These are phyloP conservation scores for Pegea sp. DNA, from an alignment of 23 tunicate species.

Conservation along the genomic window DNA sequence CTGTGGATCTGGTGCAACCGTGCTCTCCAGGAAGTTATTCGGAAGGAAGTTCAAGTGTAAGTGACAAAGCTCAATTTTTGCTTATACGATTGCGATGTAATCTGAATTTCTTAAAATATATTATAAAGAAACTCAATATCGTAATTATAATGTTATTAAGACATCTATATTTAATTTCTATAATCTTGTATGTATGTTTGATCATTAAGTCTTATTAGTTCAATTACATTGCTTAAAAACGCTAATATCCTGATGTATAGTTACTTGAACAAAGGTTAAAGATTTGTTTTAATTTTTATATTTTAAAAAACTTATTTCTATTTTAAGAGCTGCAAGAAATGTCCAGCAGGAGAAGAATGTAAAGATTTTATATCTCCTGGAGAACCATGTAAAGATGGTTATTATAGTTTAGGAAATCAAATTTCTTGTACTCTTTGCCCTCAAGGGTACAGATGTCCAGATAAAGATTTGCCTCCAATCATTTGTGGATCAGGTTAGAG, in stretches of 20 bases:
- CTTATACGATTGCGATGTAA: too few species aligned
- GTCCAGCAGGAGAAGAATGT: constrained; percentile 81
- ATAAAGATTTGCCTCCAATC: constrained; percentile 7
- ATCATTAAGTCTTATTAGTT: too few species aligned
- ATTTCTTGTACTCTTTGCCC: constrained; percentile 54
- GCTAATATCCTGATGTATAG: too few species aligned
- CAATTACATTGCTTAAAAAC: too few species aligned
- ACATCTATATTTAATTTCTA: too few species aligned
- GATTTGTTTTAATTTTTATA: background rate
- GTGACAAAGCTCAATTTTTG: too few species aligned
- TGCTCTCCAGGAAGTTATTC: constrained; percentile 66
- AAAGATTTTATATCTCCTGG: constrained; percentile 2
- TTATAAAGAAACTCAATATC: too few species aligned
- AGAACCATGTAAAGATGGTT: constrained; percentile 18
- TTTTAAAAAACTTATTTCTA: background rate
- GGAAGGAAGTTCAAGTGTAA: constrained; percentile 16
- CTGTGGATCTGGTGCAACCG: constrained; percentile 7
- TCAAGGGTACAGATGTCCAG: constrained; percentile 55
- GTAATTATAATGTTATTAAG: too few species aligned
- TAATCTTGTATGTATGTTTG: too few species aligned
- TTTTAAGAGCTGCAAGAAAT: constrained; percentile 35
- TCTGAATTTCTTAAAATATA: too few species aligned
- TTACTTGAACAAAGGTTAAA: too few species aligned
- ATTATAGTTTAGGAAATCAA: constrained; percentile 41
- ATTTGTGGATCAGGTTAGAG: constrained; percentile 40